Base-by-base conservation (phyloP, 2,113 vertebrate genomes). In the Muscicapa adusta region DNA sequence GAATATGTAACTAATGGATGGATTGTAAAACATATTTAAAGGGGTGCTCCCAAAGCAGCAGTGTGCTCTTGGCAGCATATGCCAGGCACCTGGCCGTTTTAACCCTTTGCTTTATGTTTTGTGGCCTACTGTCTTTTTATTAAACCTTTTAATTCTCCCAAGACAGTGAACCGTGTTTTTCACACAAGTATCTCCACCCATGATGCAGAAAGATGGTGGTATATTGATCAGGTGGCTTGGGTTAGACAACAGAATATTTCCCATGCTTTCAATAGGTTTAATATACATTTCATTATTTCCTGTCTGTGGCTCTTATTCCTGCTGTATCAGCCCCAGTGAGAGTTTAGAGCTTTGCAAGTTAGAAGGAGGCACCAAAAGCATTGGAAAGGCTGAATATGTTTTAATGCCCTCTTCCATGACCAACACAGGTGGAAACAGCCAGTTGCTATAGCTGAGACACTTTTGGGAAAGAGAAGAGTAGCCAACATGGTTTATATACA, bases 401-500 rank as follows among this genome's bases (percentile, higher is more conserved):
- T 77, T 54, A 38, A 47, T 47, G 31, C 13, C 8, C 68, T 53
- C 48, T 50, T 80, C 34, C 12, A 31, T 5, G 33, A 51, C 19
- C 19, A 79, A 34, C 6, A 63, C 0, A 2, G 18, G 14, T 34
- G 60, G 33, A 18, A 84, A 66, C 18, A 85, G 26, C 8, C 56
- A 36, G 26, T 12, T 36, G 25, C 26, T 78, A 22, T 4, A 9
- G 47, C 43, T 74, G 40, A 86, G 63, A 11, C 34, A 25, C 17
- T 66, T 54, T 34, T 71, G 18, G 53, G 25, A 70, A 56, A 8
- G n/a, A 75, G 29, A 14, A 53, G 20, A 5, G 8, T 60, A 8
- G 19, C 18, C 14, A 33, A 18, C 8, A 6, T 0, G 0, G 9
- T 38, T 8, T 34, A 16, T 7, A 16, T 8, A 12, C 12, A 73